Conservation (phyloP, 2,113 vertebrate genomes). For the Colius striatus region DNA sequence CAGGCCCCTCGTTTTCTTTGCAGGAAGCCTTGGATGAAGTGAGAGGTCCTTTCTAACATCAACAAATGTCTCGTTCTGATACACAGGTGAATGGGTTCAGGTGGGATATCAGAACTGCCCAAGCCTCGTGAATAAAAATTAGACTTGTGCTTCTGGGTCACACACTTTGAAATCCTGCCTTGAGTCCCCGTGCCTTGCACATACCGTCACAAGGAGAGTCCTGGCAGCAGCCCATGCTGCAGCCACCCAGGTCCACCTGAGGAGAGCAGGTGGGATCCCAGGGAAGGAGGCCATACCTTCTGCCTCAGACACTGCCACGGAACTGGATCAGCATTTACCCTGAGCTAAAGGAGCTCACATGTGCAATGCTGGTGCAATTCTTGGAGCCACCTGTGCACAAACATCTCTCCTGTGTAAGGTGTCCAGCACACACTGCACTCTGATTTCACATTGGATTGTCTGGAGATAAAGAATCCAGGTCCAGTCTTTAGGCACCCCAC, state of each 20-base stretch:
- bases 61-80: background rate
- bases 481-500: background rate
- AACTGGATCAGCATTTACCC: background rate
- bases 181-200: background rate
- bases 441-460: background rate
- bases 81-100: background rate
- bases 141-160: background rate
- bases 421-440: background rate
- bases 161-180: background rate
- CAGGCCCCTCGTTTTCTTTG: background rate
- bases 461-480: background rate
- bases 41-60: background rate
- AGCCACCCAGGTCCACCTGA: rapidly evolving
- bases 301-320: rapidly evolving
- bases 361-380: background rate
- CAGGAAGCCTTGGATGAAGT: background rate
- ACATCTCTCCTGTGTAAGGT: background rate
- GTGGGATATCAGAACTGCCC: background rate
- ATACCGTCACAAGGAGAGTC: background rate
- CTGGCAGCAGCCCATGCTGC: background rate
- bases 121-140: background rate
- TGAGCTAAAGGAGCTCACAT: background rate
- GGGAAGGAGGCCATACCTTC: rapidly evolving
- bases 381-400: background rate
- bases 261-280: background rate